Percentiles rank a stretch among this genome's conserved stretches.
phyloP scores from a whole-genome alignment of 37 sponge, comb jelly and placozoan genomes.

The Mnemiopsis leidyi region DNA sequence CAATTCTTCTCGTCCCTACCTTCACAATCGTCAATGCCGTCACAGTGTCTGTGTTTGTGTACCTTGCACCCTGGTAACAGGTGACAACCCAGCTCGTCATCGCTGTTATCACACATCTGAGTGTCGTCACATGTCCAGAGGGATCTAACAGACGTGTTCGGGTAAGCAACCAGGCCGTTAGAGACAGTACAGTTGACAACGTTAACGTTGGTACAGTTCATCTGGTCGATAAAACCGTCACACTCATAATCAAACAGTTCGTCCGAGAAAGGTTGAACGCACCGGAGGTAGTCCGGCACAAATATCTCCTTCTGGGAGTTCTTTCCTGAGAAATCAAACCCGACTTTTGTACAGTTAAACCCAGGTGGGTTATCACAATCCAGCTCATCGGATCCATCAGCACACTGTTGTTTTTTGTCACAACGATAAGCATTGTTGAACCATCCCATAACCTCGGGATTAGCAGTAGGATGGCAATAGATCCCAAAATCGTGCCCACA shows the following conservation, averaged over 20 bases:
- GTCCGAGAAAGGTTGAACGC: neutral
- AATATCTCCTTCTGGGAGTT: neutral
- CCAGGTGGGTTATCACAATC: neutral
- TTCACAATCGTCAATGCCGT: neutral
- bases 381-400: neutral
- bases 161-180: neutral
- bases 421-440: neutral
- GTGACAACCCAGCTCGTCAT: neutral
- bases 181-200: neutral
- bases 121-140: neutral
- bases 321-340: neutral
- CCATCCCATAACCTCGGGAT: neutral
- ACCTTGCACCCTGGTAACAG: neutral
- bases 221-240: neutral
- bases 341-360: neutral
- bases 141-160: neutral
- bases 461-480: neutral
- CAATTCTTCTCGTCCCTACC: neutral
- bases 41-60: neutral
- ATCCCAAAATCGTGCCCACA: neutral
- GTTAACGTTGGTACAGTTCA: neutral
- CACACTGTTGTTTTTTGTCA: neutral
- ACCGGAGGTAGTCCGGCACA: neutral
- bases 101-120: neutral
- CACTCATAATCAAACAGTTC: neutral